Evolutionary conservation across 1,140 invertebrate species (phyloP), one percentile per base, ranked within the genome.

Genomic region (Rhagoletis zephyria): DNA sequence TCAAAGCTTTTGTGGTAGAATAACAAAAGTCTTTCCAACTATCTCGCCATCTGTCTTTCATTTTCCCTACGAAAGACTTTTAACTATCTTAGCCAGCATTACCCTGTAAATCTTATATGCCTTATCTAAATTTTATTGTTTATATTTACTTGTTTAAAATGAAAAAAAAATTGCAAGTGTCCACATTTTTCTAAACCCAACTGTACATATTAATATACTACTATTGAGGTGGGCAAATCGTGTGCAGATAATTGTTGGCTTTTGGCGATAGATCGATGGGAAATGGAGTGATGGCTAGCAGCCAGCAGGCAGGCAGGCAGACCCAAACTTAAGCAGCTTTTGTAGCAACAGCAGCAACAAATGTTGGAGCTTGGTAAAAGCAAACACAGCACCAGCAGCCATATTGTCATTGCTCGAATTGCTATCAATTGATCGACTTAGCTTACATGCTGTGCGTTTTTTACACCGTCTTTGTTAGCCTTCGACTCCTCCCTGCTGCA

Each of bases 251-350:
- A 81, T 81, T 81, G 74, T 56, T 81, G 45, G 74, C 74, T 81
- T 81, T 81, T 56, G 30, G 74, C 48, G 74, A 56, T 16, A 56
- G 74, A 81, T 81, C 74, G 74, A 81, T 81, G 48, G 74, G 48
- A 81, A 81, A 81, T 81, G 48, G n/a, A 81, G 74, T 81, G 74
- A 81, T 81, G 74, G 74, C 74, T 81, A 42, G 74, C 14, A 51
- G 45, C 42, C 70, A 51, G 42, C 16, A 64, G 16, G 63, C 16
- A 67, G 64, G 64, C 64, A 67, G 30, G 30, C 64, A 67, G 0
- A 30, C 64, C n/a, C 64, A 10, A 67, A 56, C 74, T 10, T 81
- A 81, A 81, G 74, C 48, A 51, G 74, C 74, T 81, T 81, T 81
- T 4, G n/a, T 10, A 67, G 51, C 61, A 63, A 14, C 12, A 63